Conservation (phyloP, 2,797 vertebrate species). For the Bradypodion pumilum region DNA sequence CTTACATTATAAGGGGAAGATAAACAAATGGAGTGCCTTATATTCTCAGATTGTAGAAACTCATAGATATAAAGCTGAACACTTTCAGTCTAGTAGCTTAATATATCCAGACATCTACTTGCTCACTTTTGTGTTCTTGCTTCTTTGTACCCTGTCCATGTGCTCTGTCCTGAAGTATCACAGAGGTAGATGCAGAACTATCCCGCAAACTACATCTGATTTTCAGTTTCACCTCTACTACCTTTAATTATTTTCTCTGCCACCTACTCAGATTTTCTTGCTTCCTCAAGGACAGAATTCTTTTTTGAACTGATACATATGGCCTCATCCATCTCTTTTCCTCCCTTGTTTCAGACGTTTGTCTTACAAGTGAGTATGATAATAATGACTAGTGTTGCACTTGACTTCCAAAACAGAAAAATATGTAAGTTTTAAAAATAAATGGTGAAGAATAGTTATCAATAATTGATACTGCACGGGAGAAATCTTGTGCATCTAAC, state of each 20-base stretch:
- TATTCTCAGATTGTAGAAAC: background rate
- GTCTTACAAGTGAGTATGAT: background rate
- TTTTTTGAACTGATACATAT: background rate
- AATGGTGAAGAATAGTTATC: background rate
- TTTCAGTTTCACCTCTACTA: background rate
- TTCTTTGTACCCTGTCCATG: background rate
- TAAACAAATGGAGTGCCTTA: background rate
- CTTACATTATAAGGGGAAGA: background rate
- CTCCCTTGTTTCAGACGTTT: background rate
- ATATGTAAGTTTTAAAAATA: constrained; percentile 1
- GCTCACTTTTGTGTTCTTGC: background rate
- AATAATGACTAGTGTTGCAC: background rate
- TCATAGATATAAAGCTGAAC: background rate
- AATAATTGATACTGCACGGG: background rate
- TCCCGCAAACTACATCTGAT: no score
- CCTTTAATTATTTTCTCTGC: no score
- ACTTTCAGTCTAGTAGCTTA: no score
- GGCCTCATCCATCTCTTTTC: background rate
- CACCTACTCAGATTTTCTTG: background rate
- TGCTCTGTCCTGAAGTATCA: background rate
- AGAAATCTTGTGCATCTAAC: background rate
- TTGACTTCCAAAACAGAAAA: background rate
- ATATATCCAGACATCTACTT: background rate
- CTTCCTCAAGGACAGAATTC: background rate
- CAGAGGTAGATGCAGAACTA: background rate